Evolutionary conservation across 2,113 vertebrate genomes (phyloP), one percentile per base, ranked within the genome.

Genomic region (Stegastes partitus): DNA sequence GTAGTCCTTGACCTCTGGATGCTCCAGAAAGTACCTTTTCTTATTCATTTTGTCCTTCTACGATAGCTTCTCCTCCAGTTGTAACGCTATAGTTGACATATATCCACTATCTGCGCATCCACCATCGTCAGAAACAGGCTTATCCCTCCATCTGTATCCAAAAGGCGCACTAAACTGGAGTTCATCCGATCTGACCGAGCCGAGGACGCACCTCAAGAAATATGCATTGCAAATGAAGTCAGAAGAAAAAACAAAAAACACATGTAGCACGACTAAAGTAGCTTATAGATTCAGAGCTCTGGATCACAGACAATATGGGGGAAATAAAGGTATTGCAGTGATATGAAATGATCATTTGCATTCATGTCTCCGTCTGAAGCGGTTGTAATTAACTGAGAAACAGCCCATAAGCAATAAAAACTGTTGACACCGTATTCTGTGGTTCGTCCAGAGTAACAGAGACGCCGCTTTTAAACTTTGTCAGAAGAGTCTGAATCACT

Each of bases 1-100:
- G 77, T 98, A 97, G 4, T 96, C 92, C 93, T 98, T 98, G 88
- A 99, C 94, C 68, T 93, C 91, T 0, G 93, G 95, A 44, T 94
- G 91, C 42, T 91, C 93, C 73, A 98, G 93, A 31, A 95, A 94
- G 69, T 69, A 94, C 31, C 97, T 94, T 87, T 96, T 92, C 18
- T 93, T 97, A 96, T 98, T 98, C 92, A 93, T 90, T 69, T 93
- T 84, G 68, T 22, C 68, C 44, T 39, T 64, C 58, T 39, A 18
- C 19, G 2, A n/a, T 19, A 0, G 5, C 51, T 19, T 82, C 23
- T 71, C 1, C 31, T 59, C 56, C 39, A 19, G 14, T 53, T n/a
- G 63, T 5, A 73, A 39, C 49, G 26, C 49, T 81, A 64, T 22
- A 54, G 23, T 4, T 77, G 3, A 56, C 72, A 31, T 62, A 62